Conservation (phyloP, 2,888 invertebrate species). For the Dasysyrphus albostriatus region DNA sequence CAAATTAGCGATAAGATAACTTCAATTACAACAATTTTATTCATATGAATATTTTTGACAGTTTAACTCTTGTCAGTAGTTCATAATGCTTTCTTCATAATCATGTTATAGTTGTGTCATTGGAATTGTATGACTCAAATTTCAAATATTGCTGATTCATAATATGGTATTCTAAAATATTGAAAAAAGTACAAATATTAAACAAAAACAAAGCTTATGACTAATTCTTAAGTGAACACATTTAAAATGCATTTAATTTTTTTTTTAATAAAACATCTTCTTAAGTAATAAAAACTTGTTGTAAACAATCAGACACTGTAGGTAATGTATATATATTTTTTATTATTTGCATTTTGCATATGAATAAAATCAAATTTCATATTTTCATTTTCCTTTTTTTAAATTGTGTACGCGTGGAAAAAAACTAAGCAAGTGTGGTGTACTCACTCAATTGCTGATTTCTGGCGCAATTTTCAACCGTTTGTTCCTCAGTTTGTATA, state of each 20-base stretch:
- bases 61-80: neutral
- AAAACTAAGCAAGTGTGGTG: conserved; percentile 74
- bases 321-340: conserved; percentile 7
- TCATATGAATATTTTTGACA: neutral
- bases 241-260: neutral
- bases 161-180: neutral
- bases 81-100: neutral
- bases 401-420: conserved; percentile 72
- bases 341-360: conserved; percentile 34
- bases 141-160: neutral
- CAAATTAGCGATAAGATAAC: neutral
- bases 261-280: neutral
- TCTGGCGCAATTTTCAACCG: conserved; percentile 73
- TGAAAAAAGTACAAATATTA: conserved; percentile 1
- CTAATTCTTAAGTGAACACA: neutral
- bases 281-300: conserved; percentile 30
- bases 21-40: too few relatives aligned
- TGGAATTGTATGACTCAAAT: neutral
- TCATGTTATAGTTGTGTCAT: neutral
- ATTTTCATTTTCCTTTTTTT: conserved; percentile 18
- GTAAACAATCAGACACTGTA: conserved; percentile 39
- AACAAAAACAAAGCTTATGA: neutral
- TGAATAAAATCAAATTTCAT: conserved; percentile 36
- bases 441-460: conserved; percentile 76
- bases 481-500: conserved; percentile 76